A percentile compares a stretch with the other conserved stretches of the same genome.
These are phyloP conservation scores for Leptoteleia sp. DNA, from an alignment of 1,140 invertebrate species.

Conservation along the genomic window DNA sequence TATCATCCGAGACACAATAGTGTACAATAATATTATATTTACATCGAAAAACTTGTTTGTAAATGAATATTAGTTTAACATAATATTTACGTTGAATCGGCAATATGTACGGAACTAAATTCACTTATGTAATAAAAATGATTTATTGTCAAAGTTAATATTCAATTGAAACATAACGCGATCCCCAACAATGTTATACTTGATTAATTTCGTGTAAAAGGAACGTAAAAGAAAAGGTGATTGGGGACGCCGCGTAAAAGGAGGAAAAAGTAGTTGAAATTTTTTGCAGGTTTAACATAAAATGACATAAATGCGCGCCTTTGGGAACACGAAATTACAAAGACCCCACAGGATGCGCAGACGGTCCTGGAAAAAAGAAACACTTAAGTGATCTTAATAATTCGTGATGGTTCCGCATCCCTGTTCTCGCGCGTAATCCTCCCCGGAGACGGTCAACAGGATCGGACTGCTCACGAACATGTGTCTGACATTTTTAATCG, in stretches of 20 bases:
- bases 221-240: not conserved
- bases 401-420: conserved; percentile 67
- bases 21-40: too few species aligned
- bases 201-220: too few species aligned
- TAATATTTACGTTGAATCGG: too few species aligned
- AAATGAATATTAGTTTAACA: too few species aligned
- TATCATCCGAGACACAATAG: too few species aligned
- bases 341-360: conserved; percentile 52
- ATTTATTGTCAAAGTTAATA: too few species aligned
- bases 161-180: too few species aligned
- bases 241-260: too few species aligned
- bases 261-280: not conserved
- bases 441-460: conserved; percentile 55
- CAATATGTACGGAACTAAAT: too few species aligned
- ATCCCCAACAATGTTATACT: too few species aligned
- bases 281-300: conserved; percentile 16
- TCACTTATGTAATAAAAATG: too few species aligned
- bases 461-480: conserved; percentile 76
- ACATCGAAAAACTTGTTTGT: too few species aligned
- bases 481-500: conserved; percentile 81
- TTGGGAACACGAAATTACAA: conserved; percentile 17
- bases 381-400: conserved; percentile 52
- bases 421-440: conserved; percentile 68
- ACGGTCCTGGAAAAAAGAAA: conserved; percentile 41
- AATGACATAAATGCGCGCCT: conserved; percentile 27